phyloP scores from a whole-genome alignment of 2,888 invertebrate genomes.

The Ariolimax columbianus region DNA sequence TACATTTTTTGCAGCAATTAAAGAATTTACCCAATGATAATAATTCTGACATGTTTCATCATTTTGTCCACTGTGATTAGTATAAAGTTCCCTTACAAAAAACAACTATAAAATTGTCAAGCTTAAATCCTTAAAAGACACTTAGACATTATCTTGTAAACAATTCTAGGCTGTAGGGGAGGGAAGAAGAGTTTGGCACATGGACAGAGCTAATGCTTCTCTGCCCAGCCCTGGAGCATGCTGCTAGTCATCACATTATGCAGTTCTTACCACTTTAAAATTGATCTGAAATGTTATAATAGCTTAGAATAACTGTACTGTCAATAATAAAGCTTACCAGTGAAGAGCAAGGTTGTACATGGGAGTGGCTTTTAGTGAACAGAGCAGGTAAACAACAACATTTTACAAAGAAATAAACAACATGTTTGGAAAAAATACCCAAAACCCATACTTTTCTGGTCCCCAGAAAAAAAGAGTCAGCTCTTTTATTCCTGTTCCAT shows the following conservation, averaged over 20 bases:
- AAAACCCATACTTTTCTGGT: too few relatives aligned
- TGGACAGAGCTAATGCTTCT: neutral
- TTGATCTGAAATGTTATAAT: slow-evolving; percentile 14
- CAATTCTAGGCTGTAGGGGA: neutral
- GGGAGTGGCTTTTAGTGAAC: neutral
- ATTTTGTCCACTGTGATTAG: too few relatives aligned
- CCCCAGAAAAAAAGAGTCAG: too few relatives aligned
- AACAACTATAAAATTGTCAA: too few relatives aligned
- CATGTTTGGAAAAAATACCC: too few relatives aligned
- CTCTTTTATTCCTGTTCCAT: too few relatives aligned
- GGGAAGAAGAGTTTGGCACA: neutral
- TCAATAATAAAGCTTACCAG: neutral
- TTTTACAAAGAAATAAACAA: too few relatives aligned
- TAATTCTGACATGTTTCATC: too few relatives aligned
- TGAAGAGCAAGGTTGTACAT: neutral
- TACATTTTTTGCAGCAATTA: too few relatives aligned
- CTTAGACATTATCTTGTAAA: neutral
- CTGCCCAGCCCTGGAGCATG: slow-evolving; percentile 15
- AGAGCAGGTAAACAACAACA: neutral
- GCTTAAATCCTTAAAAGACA: neutral
- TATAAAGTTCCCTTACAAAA: too few relatives aligned
- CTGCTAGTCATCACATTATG: neutral
- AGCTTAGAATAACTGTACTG: neutral
- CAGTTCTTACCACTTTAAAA: slow-evolving; percentile 20
- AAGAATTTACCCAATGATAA: too few relatives aligned